A percentile compares a stretch with the other conserved stretches of the same genome.
These are phyloP conservation scores for Diplogasteroides magnus DNA, from an alignment of 1,140 invertebrate genomes.

Conservation along the genomic window DNA sequence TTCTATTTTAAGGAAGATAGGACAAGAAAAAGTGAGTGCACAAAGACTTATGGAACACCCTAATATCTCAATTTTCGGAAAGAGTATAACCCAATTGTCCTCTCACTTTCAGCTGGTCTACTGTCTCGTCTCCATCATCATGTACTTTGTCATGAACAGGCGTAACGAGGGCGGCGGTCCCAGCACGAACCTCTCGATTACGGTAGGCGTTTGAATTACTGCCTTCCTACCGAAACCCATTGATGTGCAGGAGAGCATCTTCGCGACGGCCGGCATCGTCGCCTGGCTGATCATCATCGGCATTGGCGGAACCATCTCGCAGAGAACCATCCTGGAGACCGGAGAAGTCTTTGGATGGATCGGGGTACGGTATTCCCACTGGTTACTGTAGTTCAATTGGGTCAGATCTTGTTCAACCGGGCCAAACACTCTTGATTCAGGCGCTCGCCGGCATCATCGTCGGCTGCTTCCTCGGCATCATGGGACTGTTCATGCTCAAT, in stretches of 20 bases:
- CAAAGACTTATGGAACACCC: too few relatives aligned
- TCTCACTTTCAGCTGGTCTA: constrained; percentile 31
- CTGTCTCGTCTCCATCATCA: constrained; percentile 31
- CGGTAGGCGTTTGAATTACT: constrained; percentile 24
- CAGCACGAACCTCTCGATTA: constrained; percentile 28
- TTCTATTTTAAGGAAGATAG: too few relatives aligned
- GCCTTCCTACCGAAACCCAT: too few relatives aligned
- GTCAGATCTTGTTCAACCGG: background rate
- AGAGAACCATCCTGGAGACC: constrained; percentile 36
- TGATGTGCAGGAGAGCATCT: constrained; percentile 33
- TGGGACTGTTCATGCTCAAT: constrained; percentile 28
- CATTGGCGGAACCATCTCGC: constrained; percentile 34
- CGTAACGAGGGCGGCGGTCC: constrained; percentile 19
- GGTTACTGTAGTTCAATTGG: background rate
- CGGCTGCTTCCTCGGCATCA: constrained; percentile 33
- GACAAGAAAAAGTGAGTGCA: too few relatives aligned
- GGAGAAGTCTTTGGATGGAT: constrained; percentile 38
- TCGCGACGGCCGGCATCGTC: constrained; percentile 34
- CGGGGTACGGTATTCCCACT: constrained; percentile 12
- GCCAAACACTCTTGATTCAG: constrained; percentile 17
- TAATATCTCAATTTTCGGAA: too few relatives aligned
- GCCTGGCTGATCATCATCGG: constrained; percentile 37
- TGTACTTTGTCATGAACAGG: constrained; percentile 28
- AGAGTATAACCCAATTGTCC: too few relatives aligned
- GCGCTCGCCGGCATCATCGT: constrained; percentile 34